These are phyloP conservation scores for Vulpes lagopus DNA, from an alignment of 2,113 vertebrate genomes.

Conservation along the genomic window DNA sequence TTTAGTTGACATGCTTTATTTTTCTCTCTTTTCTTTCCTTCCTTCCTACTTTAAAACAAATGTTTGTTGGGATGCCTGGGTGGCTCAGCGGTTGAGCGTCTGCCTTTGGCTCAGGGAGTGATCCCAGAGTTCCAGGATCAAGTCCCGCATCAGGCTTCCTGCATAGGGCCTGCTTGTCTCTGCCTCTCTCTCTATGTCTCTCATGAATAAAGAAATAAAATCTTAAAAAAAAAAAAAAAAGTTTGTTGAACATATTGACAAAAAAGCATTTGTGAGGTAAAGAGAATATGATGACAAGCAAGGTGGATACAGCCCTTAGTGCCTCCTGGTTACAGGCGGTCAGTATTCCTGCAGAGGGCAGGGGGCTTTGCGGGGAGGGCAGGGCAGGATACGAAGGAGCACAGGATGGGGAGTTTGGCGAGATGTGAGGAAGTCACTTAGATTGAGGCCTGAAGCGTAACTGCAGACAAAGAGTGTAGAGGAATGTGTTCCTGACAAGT, in stretches of 20 bases:
- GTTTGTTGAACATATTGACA: background rate
- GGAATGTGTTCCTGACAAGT: background rate
- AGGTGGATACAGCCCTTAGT: background rate
- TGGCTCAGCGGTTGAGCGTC: too few relatives aligned
- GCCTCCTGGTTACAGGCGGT: background rate
- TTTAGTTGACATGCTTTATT: background rate
- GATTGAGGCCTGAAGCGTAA: background rate
- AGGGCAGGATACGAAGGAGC: background rate
- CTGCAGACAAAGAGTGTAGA: background rate
- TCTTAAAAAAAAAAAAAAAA: background rate
- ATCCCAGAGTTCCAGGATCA: too few relatives aligned
- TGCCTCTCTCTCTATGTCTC: too few relatives aligned
- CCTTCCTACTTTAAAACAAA: background rate
- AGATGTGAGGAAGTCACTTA: background rate
- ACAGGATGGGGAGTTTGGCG: background rate
- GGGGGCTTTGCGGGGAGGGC: background rate
- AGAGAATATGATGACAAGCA: too few relatives aligned
- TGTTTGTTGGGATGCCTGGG: background rate
- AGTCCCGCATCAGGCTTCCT: too few relatives aligned
- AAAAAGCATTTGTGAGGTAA: background rate
- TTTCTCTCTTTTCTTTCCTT: background rate
- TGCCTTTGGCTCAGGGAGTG: too few relatives aligned
- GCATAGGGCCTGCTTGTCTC: too few relatives aligned
- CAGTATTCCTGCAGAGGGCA: rapidly evolving
- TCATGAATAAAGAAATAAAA: too few relatives aligned